Evolutionary conservation across 2,888 invertebrate species (phyloP), one percentile per base, ranked within the genome.

Genomic region (Epiblema foenella): DNA sequence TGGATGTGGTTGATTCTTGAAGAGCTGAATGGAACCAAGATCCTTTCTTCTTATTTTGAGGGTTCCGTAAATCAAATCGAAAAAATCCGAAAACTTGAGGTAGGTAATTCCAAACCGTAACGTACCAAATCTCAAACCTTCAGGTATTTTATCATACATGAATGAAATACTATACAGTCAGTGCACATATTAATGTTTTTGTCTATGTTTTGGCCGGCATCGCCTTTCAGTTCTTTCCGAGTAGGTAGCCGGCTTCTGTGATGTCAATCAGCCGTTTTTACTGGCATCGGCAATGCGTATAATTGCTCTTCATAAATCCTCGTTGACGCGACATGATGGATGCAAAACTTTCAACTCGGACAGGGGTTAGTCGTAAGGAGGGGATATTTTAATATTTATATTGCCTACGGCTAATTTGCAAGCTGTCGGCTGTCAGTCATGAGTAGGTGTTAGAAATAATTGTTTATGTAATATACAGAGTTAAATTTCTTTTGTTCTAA

Each of bases 231-330:
- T 64, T 37, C 68, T 67, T 58, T 69, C 72, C 18, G 49, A 56
- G 65, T 5, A 29, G 2, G 29, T 49, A 72, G 57, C 75, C 73
- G 75, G 70, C 70, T 75, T 71, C 75, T 75, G 66, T 75, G 73
- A 77, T 80, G 89, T 87, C 88, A 88, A 85, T 89, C 87, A 87
- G 56, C 77, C 74, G 77, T 73, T 72, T 82, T 85, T 88, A 87
- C 86, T 85, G 83, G 74, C 73, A 75, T 69, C 72, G 72, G 76
- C 77, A 77, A 77, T 73, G 74, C 77, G 79, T 78, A 82, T 87
- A 87, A 89, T 88, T 88, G 85, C 85, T 87, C 85, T 77, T 89
- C 87, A 88, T 90, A 89, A 89, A 89, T 89, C 82, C 82, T 83
- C 81, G 85, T 84, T 85, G 88, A 87, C 86, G 80, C 79, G 82